Evolutionary conservation across 2,888 invertebrate species (phyloP).

Genomic region (Celastrina argiolus): DNA sequence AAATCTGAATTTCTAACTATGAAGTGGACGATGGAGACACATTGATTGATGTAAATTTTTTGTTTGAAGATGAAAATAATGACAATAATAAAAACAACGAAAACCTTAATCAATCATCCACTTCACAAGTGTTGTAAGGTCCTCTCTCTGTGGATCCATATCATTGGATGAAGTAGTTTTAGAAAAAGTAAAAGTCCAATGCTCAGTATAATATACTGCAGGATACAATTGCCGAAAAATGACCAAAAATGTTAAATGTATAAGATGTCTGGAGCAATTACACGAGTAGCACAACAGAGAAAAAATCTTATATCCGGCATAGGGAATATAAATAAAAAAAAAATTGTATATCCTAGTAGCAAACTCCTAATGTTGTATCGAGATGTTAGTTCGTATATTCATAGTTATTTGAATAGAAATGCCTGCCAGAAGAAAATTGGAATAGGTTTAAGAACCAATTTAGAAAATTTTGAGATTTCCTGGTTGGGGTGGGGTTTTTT

Average conservation of each 20-base stretch:
- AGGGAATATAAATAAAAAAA: constrained; percentile 27
- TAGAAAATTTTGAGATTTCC: neutral
- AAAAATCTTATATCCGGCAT: constrained; percentile 23
- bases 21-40: constrained; percentile 20
- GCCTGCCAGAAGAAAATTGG: neutral
- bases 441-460: neutral
- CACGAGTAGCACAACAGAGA: neutral
- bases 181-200: constrained; percentile 27
- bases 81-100: neutral
- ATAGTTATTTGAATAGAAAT: constrained; percentile 9
- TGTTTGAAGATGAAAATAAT: constrained; percentile 18
- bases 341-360: constrained; percentile 22
- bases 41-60: constrained; percentile 15
- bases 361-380: constrained; percentile 9
- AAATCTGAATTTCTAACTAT: constrained; percentile 19
- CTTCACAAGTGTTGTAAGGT: neutral
- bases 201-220: constrained; percentile 28
- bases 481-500: neutral
- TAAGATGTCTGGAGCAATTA: constrained; percentile 15
- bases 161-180: neutral
- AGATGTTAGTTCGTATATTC: neutral
- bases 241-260: constrained; percentile 24
- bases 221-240: constrained; percentile 28
- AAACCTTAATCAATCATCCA: neutral
- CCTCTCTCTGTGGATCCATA: neutral